phyloP scores from a whole-genome alignment of 2,888 invertebrate species.

The Thyatira batis region DNA sequence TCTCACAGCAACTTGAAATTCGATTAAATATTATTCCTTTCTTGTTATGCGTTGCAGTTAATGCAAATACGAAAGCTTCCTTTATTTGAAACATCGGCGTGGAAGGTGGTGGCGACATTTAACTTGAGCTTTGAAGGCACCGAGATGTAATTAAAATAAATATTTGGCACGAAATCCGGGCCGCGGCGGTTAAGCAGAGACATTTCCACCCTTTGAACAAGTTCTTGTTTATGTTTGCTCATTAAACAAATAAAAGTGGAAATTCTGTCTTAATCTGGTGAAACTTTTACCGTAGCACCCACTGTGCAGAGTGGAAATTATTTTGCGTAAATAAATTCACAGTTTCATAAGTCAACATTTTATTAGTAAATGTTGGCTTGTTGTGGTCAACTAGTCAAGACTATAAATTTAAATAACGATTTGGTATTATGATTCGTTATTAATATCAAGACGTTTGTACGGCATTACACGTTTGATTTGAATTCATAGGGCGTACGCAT shows the following conservation, averaged over 20 bases:
- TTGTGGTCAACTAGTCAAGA: not conserved
- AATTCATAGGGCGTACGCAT: constrained; percentile 72
- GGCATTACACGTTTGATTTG: constrained; percentile 60
- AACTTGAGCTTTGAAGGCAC: constrained; percentile 66
- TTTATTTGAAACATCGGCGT: constrained; percentile 57
- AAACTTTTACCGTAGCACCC: constrained; percentile 56
- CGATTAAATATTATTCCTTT: not conserved
- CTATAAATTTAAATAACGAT: too few relatives aligned
- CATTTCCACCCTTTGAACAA: constrained; percentile 79
- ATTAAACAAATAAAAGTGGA: constrained; percentile 77
- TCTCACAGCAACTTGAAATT: not conserved
- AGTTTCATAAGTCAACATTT: constrained; percentile 31
- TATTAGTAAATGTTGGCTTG: constrained; percentile 28
- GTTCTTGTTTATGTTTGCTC: constrained; percentile 79
- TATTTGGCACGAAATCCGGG: constrained; percentile 79
- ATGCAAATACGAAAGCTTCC: constrained; percentile 19
- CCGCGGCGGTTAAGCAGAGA: constrained; percentile 75
- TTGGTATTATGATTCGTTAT: too few relatives aligned
- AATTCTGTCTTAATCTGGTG: constrained; percentile 65
- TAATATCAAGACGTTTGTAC: constrained; percentile 39
- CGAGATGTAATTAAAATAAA: constrained; percentile 80
- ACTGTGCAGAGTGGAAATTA: constrained; percentile 39
- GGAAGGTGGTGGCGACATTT: constrained; percentile 60
- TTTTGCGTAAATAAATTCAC: constrained; percentile 38
- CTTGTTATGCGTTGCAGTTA: not conserved